These are phyloP conservation scores for Orius insidiosus DNA, from an alignment of 1,140 invertebrate species.

Conservation along the genomic window DNA sequence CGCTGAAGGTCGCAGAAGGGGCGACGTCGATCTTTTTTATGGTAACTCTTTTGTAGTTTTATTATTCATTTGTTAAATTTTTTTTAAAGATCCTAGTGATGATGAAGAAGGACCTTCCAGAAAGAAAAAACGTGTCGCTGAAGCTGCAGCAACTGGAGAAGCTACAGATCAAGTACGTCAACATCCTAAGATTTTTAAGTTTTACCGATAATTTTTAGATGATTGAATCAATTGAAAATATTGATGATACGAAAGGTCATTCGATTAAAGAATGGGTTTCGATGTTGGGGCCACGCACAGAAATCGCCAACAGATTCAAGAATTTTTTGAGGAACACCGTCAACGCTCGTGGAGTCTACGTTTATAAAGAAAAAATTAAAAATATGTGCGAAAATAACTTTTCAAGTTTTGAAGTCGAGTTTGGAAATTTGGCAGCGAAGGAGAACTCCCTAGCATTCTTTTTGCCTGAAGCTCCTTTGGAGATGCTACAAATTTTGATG, in stretches of 20 bases:
- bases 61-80: too few relatives aligned
- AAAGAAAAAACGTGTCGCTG: conserved; percentile 58
- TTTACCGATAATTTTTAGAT: conserved; percentile 32
- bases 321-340: conserved; percentile 84
- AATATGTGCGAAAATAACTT: conserved; percentile 88
- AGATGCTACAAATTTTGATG: conserved; percentile 90
- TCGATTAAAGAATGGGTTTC: conserved; percentile 88
- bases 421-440: conserved; percentile 70
- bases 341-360: conserved; percentile 51
- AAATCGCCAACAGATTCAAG: conserved; percentile 90
- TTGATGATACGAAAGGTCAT: conserved; percentile 90
- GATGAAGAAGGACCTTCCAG: conserved; percentile 48
- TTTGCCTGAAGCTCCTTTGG: conserved; percentile 87
- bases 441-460: conserved; percentile 93
- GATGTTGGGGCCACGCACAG: conserved; percentile 83
- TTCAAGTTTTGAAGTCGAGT: conserved; percentile 86
- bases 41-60: too few relatives aligned
- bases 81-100: conserved; percentile 44
- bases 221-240: conserved; percentile 94
- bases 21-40: conserved; percentile 65
- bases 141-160: conserved; percentile 68
- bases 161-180: conserved; percentile 39
- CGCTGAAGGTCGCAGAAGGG: conserved; percentile 47
- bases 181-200: background rate
- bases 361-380: conserved; percentile 85